phyloP scores from a whole-genome alignment of 2,797 vertebrate species.

The Allobates femoralis region DNA sequence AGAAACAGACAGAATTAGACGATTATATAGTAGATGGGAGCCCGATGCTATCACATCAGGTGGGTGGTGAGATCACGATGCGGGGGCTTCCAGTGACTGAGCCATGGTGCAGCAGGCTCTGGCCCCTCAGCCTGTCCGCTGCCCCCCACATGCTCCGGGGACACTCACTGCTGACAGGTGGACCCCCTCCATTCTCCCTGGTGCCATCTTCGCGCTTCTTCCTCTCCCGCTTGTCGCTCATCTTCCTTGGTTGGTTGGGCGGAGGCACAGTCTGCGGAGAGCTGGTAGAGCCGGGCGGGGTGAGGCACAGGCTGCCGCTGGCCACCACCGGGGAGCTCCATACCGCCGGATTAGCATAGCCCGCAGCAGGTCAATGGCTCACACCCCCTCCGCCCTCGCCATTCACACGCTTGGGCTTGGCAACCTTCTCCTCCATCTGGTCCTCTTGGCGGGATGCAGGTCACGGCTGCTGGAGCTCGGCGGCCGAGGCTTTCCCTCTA shows the following conservation, averaged over 20 bases:
- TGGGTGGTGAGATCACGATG: too few species aligned
- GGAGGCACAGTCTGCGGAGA: conserved; percentile 28
- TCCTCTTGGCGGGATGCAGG: conserved; percentile 87
- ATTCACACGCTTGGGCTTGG: conserved; percentile 86
- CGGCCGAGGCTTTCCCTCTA: conserved; percentile 62
- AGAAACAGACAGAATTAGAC: too few species aligned
- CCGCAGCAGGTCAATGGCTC: conserved; percentile 70
- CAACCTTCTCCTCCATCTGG: conserved; percentile 84
- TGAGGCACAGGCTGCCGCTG: conserved; percentile 65
- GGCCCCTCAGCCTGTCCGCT: too few species aligned
- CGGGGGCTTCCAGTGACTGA: too few species aligned
- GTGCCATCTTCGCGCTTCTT: conserved; percentile 89
- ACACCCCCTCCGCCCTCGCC: conserved; percentile 80
- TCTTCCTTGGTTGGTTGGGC: conserved; percentile 77
- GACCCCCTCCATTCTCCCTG: conserved; percentile 88
- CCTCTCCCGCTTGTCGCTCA: conserved; percentile 83
- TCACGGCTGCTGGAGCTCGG: too few species aligned
- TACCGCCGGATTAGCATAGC: conserved; percentile 69
- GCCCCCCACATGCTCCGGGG: too few species aligned
- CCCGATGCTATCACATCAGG: too few species aligned
- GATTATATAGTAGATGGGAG: too few species aligned
- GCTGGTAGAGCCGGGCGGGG: conserved; percentile 61
- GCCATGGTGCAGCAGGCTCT: too few species aligned
- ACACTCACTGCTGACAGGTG: conserved; percentile 25
- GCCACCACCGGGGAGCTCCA: conserved; percentile 80